These are phyloP conservation scores for Terrapene triunguis DNA, from an alignment of 2,113 vertebrate genomes.

Conservation along the genomic window DNA sequence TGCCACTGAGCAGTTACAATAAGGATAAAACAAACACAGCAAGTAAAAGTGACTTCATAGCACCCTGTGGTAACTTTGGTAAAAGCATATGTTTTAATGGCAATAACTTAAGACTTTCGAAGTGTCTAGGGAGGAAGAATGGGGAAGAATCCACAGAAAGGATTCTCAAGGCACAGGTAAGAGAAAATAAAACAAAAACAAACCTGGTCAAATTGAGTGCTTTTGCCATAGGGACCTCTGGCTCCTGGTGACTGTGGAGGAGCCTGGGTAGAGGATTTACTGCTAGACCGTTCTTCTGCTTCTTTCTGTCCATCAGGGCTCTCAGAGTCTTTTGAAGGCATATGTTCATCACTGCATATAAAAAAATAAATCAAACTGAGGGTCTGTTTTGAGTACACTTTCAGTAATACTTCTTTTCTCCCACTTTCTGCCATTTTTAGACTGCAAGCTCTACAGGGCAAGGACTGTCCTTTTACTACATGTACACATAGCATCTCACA, in stretches of 20 bases:
- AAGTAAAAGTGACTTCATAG: neutral
- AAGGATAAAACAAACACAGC: neutral
- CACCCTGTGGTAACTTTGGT: neutral
- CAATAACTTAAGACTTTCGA: neutral
- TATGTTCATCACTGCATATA: slow-evolving; percentile 82
- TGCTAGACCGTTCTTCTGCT: slow-evolving; percentile 80
- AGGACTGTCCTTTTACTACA: neutral
- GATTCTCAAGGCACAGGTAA: neutral
- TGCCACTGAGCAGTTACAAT: neutral
- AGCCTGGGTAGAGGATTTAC: slow-evolving; percentile 82
- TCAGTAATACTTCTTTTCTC: neutral
- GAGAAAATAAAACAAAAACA: neutral
- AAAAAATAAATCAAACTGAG: slow-evolving; percentile 39
- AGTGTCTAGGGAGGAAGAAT: neutral
- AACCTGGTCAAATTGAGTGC: slow-evolving; percentile 89
- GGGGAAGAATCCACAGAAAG: neutral
- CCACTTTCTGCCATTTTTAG: neutral
- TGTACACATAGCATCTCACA: neutral
- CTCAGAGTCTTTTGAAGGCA: slow-evolving; percentile 83
- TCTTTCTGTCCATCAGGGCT: slow-evolving; percentile 86
- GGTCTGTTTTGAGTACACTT: neutral
- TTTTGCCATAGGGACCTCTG: slow-evolving; percentile 84
- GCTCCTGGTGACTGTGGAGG: slow-evolving; percentile 76
- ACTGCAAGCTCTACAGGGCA: neutral
- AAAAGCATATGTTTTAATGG: neutral